Evolutionary conservation across 1,140 invertebrate species (phyloP), one percentile per base, ranked within the genome.

Genomic region (Mycetomoellerius zeteki): DNA sequence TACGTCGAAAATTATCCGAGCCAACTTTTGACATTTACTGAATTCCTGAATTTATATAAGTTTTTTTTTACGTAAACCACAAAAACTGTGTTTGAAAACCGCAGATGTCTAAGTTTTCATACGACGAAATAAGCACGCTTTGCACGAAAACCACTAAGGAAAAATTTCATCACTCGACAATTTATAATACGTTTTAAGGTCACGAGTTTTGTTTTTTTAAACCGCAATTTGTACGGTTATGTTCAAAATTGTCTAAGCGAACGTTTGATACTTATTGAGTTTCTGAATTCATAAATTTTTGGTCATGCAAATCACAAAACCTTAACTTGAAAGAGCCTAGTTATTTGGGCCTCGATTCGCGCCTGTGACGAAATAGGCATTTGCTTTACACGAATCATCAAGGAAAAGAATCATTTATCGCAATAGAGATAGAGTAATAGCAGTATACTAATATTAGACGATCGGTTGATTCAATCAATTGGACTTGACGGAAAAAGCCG

Each of bases 401-500:
- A 67, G 3, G 8, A 16, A 21, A 3, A 56, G 33, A 52, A 73
- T 73, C 7, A 47, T n/a, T 67, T 43, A 21, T 24, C 2, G 0
- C 54, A 24, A 62, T 16, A 19, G 24, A 50, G 14, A 47, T 12
- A 30, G 12, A 73, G 16, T 7, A 10, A 47, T 14, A 60, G n/a
- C 52, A 30, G 0, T 54, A 2, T 10, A 3, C 14, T 37, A 73
- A 84, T 62, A 54, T 62, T 84, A 73, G 80, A 73, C 37, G 21
- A 58, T 81, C 37, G 21, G 47, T 81, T 21, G 33, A 21, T 27
- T 21, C 33, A 37, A 37, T n/a, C 37, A 73, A 73, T 73, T 82
- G 52, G n/a, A 58, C 10, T 10, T 43, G 19, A 72, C 78, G 65
- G 80, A 84, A 84, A 84, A 60, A 84, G 37, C 54, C 67, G 14